Evolutionary conservation across 2,888 invertebrate species (phyloP).

Genomic region (Tipula vernalis): DNA sequence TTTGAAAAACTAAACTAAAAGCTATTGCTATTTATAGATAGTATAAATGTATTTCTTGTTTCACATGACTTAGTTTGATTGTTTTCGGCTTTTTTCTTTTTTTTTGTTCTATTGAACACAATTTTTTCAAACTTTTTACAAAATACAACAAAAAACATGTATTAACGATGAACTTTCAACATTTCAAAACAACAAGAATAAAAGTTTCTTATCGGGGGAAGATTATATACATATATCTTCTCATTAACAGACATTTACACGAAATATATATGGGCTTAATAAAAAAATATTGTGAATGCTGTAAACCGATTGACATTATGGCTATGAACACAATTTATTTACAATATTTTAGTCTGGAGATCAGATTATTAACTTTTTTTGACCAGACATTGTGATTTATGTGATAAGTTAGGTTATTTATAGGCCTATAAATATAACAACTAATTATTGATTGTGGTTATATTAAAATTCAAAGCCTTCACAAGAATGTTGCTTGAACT

Average conservation of each 20-base stretch:
- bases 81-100: neutral
- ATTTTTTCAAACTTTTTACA: neutral
- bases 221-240: neutral
- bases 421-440: too few relatives aligned
- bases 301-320: neutral
- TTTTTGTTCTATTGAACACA: neutral
- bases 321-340: neutral
- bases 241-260: neutral
- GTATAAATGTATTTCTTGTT: neutral
- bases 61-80: neutral
- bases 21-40: neutral
- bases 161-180: neutral
- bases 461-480: too few relatives aligned
- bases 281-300: neutral
- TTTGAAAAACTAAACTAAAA: neutral
- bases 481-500: too few relatives aligned
- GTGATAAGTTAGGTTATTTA: too few relatives aligned
- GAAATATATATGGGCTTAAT: neutral
- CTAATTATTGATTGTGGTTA: too few relatives aligned
- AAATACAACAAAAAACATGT: neutral
- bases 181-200: neutral
- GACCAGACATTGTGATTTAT: too few relatives aligned
- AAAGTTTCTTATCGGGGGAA: neutral
- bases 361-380: neutral
- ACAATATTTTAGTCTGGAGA: neutral